Percentiles rank a stretch among this genome's conserved stretches.
These are phyloP conservation scores for Troglohyphantes excavatus DNA, from an alignment of 2,888 invertebrate species.

Conservation along the genomic window DNA sequence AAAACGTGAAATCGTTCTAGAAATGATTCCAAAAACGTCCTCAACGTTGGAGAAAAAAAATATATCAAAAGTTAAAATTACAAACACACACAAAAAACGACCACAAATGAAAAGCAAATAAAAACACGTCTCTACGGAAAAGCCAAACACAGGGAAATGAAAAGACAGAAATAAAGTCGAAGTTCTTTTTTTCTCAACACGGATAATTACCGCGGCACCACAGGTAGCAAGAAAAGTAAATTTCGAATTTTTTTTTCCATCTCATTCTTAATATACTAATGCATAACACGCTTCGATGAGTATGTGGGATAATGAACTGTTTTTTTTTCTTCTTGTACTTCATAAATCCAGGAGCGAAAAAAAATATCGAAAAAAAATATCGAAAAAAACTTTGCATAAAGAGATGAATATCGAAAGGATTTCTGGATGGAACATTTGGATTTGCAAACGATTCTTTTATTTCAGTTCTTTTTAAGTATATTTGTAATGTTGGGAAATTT, in stretches of 20 bases:
- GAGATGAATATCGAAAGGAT: slow-evolving; percentile 58
- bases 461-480: slow-evolving; percentile 7
- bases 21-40: background rate
- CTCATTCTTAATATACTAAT: slow-evolving; percentile 67
- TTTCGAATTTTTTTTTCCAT: slow-evolving; percentile 55
- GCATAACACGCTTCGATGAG: slow-evolving; percentile 52
- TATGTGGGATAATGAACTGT: slow-evolving; percentile 59
- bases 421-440: slow-evolving; percentile 60
- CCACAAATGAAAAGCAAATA: slow-evolving; percentile 6
- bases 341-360: slow-evolving; percentile 21
- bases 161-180: slow-evolving; percentile 15
- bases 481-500: background rate
- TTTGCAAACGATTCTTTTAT: slow-evolving; percentile 53
- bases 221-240: slow-evolving; percentile 69
- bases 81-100: slow-evolving; percentile 41
- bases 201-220: slow-evolving; percentile 75
- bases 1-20: background rate
- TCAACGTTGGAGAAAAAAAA: background rate
- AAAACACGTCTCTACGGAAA: slow-evolving; percentile 12
- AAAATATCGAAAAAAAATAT: slow-evolving; percentile 15
- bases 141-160: slow-evolving; percentile 43
- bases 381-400: background rate
- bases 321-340: background rate
- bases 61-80: slow-evolving; percentile 18
- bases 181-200: slow-evolving; percentile 48